phyloP scores from a whole-genome alignment of 2,797 vertebrate genomes.

The Anguilla anguilla region DNA sequence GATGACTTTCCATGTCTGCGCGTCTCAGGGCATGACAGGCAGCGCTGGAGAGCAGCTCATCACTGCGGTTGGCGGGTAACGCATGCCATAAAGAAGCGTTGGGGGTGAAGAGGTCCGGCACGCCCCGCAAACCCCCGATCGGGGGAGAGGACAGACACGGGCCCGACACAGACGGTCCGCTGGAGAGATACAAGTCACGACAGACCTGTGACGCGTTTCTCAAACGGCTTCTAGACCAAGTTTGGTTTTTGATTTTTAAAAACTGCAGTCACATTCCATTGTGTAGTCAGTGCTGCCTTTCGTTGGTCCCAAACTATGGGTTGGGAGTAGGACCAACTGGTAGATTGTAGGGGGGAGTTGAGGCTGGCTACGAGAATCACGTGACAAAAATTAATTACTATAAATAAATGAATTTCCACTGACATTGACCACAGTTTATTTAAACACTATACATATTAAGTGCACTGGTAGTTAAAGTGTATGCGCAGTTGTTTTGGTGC shows the following conservation, averaged over 20 bases:
- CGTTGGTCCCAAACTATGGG: too few species aligned
- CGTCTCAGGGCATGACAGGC: conserved; percentile 58
- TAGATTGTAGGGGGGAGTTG: neutral
- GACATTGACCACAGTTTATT: neutral
- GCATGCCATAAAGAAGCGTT: neutral
- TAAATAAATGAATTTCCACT: neutral
- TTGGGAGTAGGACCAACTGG: neutral
- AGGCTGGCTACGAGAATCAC: neutral
- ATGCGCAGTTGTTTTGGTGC: neutral
- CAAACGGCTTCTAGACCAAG: neutral
- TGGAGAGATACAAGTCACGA: neutral
- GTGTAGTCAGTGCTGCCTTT: neutral
- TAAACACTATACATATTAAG: neutral
- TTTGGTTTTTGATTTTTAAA: neutral
- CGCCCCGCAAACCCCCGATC: neutral
- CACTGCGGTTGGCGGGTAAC: too few species aligned
- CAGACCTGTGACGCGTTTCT: neutral
- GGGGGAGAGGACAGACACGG: neutral
- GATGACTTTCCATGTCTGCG: conserved; percentile 70
- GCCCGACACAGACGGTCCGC: neutral
- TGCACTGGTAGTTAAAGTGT: neutral
- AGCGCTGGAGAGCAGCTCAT: neutral
- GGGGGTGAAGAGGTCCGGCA: neutral
- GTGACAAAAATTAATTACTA: neutral
- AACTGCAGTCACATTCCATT: neutral